Evolutionary conservation across 2,888 invertebrate genomes (phyloP).

Genomic region (Heterodera filipjevi): DNA sequence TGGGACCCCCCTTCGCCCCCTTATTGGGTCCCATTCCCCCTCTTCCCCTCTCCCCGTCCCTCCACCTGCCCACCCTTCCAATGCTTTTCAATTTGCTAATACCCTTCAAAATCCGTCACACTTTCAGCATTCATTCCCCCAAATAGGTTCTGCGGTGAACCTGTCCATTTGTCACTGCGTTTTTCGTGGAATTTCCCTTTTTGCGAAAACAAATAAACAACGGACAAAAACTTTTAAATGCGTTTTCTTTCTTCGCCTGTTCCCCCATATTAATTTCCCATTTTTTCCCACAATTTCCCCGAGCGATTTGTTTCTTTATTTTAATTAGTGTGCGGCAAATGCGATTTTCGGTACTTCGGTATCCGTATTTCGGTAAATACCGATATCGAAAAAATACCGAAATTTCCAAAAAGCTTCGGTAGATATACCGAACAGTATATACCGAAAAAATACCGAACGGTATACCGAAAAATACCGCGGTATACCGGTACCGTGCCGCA

Average conservation of each 20-base stretch:
- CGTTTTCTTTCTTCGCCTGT: background rate
- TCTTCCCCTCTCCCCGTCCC: background rate
- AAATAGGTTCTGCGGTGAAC: constrained; percentile 42
- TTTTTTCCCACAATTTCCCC: background rate
- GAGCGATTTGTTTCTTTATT: too few species aligned
- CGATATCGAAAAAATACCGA: too few species aligned
- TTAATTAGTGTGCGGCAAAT: too few species aligned
- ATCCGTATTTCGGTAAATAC: too few species aligned
- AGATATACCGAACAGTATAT: too few species aligned
- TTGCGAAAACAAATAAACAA: constrained; percentile 26
- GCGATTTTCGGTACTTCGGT: too few species aligned
- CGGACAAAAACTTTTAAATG: background rate
- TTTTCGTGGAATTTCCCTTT: background rate
- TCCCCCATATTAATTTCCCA: background rate
- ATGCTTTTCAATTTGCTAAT: background rate
- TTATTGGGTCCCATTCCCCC: constrained; percentile 28
- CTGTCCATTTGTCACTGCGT: constrained; percentile 47
- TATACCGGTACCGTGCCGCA: too few species aligned
- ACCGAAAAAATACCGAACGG: too few species aligned
- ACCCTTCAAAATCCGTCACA: background rate
- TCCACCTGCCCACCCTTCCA: background rate
- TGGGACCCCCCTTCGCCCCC: constrained; percentile 43
- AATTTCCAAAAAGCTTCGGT: too few species aligned
- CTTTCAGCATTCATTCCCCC: background rate
- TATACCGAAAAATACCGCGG: too few species aligned